phyloP scores from a whole-genome alignment of 2,888 invertebrate species.

The Cataglyphis livida region DNA sequence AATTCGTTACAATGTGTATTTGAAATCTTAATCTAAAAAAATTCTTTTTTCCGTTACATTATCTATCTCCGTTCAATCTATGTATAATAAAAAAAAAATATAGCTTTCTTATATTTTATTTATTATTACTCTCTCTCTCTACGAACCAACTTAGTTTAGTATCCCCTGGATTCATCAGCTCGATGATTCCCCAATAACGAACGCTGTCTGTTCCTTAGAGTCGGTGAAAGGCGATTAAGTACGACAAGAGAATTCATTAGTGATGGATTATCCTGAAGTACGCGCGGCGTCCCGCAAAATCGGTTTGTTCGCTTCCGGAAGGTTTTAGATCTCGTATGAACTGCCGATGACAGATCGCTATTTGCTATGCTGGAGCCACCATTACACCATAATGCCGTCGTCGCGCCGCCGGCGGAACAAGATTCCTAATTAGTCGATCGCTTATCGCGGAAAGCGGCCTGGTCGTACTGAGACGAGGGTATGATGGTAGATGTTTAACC shows the following conservation, averaged over 20 bases:
- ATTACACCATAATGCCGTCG: constrained; percentile 45
- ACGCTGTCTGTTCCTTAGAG: constrained; percentile 62
- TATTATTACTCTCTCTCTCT: not conserved
- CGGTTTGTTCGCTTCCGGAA: constrained; percentile 44
- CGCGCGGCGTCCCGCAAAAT: constrained; percentile 47
- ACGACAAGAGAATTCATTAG: constrained; percentile 69
- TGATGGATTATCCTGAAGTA: constrained; percentile 59
- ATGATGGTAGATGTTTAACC: constrained; percentile 27
- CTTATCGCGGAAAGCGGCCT: constrained; percentile 37
- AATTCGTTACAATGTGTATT: constrained; percentile 8
- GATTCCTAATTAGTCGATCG: constrained; percentile 54
- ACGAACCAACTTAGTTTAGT: not conserved
- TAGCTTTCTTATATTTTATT: not conserved
- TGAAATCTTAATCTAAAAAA: constrained; percentile 5
- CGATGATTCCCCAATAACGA: constrained; percentile 63
- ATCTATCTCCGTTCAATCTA: not conserved
- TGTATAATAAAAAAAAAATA: not conserved
- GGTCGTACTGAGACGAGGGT: constrained; percentile 19
- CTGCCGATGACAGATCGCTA: constrained; percentile 65
- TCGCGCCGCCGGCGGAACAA: constrained; percentile 43
- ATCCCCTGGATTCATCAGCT: constrained; percentile 2
- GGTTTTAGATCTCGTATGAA: constrained; percentile 34
- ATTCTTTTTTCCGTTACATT: not conserved
- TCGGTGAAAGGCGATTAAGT: constrained; percentile 66
- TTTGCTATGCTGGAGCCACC: constrained; percentile 34